phyloP scores from a whole-genome alignment of 2,797 vertebrate genomes.

The Thaleichthys pacificus region DNA sequence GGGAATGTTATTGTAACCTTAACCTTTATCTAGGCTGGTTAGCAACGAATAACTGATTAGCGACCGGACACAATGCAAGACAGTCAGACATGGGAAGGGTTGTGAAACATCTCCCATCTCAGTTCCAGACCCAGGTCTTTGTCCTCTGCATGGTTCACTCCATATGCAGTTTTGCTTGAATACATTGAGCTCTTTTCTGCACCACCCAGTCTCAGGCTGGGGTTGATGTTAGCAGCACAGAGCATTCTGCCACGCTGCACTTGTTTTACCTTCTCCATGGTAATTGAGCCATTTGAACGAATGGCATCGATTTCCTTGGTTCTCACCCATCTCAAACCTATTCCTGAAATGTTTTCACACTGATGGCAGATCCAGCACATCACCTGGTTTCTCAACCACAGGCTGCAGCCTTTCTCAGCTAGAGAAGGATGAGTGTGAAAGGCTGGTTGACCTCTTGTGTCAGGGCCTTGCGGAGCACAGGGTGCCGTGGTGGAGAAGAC shows the following conservation, averaged over 20 bases:
- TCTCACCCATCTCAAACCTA: neutral
- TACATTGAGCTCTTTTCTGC: too few species aligned
- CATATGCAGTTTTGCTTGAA: too few species aligned
- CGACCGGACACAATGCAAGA: neutral
- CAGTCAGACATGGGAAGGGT: neutral
- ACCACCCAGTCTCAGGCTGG: too few species aligned
- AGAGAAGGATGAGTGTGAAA: slow-evolving; percentile 56
- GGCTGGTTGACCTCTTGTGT: slow-evolving; percentile 65
- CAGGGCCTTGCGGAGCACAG: slow-evolving; percentile 53
- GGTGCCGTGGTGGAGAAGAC: slow-evolving; percentile 62
- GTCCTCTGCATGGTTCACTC: too few species aligned
- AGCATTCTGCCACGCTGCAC: neutral
- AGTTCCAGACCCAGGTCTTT: too few species aligned
- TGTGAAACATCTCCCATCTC: too few species aligned
- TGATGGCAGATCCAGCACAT: slow-evolving; percentile 24
- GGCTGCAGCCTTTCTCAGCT: slow-evolving; percentile 36
- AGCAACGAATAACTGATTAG: neutral
- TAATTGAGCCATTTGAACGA: too few species aligned
- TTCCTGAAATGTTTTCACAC: neutral
- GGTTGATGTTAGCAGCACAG: too few species aligned
- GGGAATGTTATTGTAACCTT: neutral
- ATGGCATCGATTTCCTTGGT: too few species aligned
- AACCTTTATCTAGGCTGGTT: neutral
- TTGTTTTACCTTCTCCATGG: too few species aligned
- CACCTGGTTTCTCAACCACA: slow-evolving; percentile 30